A percentile compares a stretch with the other conserved stretches of the same genome.
Conservation (phyloP, 2,888 invertebrate genomes). For the Steromphala cineraria region DNA sequence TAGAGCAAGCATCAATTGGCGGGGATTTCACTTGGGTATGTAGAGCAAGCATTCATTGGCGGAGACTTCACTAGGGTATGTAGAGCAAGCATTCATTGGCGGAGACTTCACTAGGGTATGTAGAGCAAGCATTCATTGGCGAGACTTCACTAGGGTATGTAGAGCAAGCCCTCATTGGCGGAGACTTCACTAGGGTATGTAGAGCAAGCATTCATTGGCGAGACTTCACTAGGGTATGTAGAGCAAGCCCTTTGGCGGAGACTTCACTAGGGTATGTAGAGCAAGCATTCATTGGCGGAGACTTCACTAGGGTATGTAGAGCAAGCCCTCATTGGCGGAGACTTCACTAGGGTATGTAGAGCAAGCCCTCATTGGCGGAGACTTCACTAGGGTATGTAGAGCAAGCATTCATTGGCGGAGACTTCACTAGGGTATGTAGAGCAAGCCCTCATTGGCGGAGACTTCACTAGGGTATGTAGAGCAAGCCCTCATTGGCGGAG, state of each 20-base stretch:
- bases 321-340: conserved; percentile 94
- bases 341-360: conserved; percentile 76
- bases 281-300: conserved; percentile 95
- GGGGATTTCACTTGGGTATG: conserved; percentile 81
- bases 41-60: conserved; percentile 90
- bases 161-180: conserved; percentile 93
- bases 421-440: too few species aligned
- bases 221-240: conserved; percentile 78
- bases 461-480: too few species aligned
- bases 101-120: conserved; percentile 80
- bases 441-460: too few species aligned
- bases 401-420: too few species aligned
- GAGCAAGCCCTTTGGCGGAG: conserved; percentile 86
- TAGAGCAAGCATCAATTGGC: conserved; percentile 92
- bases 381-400: too few species aligned
- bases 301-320: conserved; percentile 83
- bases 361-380: too few species aligned
- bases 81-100: conserved; percentile 97
- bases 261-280: conserved; percentile 84
- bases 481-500: too few species aligned
- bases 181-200: conserved; percentile 81
- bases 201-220: conserved; percentile 95
- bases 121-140: conserved; percentile 81
- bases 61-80: conserved; percentile 81
- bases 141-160: conserved; percentile 77